These are phyloP conservation scores for Hybognathus amarus DNA, from an alignment of 2,797 vertebrate species.

Conservation along the genomic window DNA sequence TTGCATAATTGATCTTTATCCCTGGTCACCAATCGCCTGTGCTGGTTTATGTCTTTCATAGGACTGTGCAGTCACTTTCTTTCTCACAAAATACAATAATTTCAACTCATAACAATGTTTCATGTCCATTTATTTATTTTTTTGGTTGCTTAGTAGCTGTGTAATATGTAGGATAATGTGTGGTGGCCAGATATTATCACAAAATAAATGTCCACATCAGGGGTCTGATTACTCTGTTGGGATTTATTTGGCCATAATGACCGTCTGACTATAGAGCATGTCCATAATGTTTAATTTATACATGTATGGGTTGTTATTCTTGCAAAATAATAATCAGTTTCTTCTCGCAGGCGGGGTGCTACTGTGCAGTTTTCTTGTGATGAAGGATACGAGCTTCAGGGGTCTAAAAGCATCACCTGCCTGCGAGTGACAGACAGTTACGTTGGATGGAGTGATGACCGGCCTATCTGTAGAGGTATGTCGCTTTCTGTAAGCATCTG, in stretches of 20 bases:
- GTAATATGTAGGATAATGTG: conserved; percentile 5
- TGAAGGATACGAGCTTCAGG: conserved; percentile 97
- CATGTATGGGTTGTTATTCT: background rate
- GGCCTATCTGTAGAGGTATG: conserved; percentile 96
- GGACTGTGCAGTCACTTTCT: background rate
- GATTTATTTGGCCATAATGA: background rate
- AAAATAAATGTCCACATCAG: conserved; percentile 12
- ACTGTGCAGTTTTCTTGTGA: conserved; percentile 97
- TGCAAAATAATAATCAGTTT: background rate
- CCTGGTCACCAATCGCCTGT: background rate
- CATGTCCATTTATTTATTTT: conserved; percentile 1
- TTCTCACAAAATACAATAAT: background rate
- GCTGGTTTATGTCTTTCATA: background rate
- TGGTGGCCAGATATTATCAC: background rate
- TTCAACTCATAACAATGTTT: background rate
- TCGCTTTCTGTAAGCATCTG: background rate
- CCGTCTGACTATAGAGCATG: background rate
- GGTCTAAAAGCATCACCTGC: conserved; percentile 97
- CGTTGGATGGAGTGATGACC: conserved; percentile 97
- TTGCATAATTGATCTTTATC: background rate
- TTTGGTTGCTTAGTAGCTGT: conserved; percentile 1
- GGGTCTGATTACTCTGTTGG: background rate
- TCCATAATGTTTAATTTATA: background rate
- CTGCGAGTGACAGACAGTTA: conserved; percentile 96
- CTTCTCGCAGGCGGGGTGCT: conserved; percentile 86